Conservation (phyloP, 2,888 invertebrate species). For the Tenthredo notha region DNA sequence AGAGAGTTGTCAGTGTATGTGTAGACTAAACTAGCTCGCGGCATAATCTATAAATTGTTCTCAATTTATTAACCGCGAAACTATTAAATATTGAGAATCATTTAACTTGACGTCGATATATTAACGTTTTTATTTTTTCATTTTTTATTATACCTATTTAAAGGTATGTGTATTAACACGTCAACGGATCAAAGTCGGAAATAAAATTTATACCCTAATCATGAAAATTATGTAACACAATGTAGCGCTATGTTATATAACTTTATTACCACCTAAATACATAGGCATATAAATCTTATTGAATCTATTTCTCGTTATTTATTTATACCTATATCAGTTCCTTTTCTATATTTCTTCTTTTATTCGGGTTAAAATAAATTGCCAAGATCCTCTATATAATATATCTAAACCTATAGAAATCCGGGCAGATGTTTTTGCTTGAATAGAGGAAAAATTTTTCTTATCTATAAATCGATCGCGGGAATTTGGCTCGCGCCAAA, state of each 20-base stretch:
- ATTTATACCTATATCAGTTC: conserved; percentile 8
- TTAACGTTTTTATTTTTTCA: no score
- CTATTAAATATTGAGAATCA: not conserved
- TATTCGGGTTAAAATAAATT: not conserved
- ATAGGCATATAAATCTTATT: not conserved
- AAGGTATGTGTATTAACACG: not conserved
- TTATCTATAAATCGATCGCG: conserved; percentile 12
- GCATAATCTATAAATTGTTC: not conserved
- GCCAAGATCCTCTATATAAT: not conserved
- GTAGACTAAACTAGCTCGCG: not conserved
- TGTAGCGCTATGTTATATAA: not conserved
- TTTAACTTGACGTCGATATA: not conserved
- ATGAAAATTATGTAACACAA: not conserved
- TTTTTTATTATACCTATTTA: not conserved
- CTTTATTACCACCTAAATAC: not conserved
- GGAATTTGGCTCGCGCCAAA: conserved; percentile 18
- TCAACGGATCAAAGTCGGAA: not conserved
- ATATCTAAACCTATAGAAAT: not conserved
- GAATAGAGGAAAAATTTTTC: conserved; percentile 21
- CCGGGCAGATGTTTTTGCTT: not conserved
- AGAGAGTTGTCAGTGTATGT: conserved; percentile 58
- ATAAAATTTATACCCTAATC: not conserved
- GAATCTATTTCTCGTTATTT: not conserved
- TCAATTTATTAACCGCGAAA: conserved; percentile 10
- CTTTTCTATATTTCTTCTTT: conserved; percentile 13